phyloP scores from a whole-genome alignment of 2,888 invertebrate genomes.

The Mythimna impura region DNA sequence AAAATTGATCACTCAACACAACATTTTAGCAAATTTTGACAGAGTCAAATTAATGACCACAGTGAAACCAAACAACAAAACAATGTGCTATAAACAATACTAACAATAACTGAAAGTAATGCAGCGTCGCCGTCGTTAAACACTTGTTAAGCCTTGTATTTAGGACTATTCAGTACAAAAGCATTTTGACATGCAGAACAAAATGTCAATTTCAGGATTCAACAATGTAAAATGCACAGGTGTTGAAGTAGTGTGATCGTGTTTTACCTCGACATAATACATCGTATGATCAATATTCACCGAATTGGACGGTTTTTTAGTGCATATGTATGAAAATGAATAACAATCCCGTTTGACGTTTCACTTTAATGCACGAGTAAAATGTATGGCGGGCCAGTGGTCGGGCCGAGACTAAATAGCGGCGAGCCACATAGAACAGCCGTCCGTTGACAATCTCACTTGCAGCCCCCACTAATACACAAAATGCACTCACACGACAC shows the following conservation, averaged over 20 bases:
- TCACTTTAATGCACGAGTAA: constrained; percentile 85
- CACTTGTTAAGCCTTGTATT: constrained; percentile 32
- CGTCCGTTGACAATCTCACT: constrained; percentile 25
- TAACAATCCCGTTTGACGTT: constrained; percentile 87
- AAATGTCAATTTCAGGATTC: constrained; percentile 72
- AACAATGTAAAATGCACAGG: constrained; percentile 60
- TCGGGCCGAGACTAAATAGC: constrained; percentile 71
- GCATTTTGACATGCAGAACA: constrained; percentile 73
- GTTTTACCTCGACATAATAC: constrained; percentile 65
- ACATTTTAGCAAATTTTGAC: constrained; percentile 53
- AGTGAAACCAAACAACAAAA: constrained; percentile 64
- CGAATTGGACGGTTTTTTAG: constrained; percentile 58
- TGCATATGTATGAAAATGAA: constrained; percentile 71
- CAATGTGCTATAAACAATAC: constrained; percentile 51
- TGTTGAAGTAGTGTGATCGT: constrained; percentile 49
- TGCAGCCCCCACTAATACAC: constrained; percentile 46
- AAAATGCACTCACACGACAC: constrained; percentile 75
- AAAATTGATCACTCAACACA: constrained; percentile 21
- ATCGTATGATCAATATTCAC: constrained; percentile 49
- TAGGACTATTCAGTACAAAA: constrained; percentile 62
- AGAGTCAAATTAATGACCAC: constrained; percentile 48
- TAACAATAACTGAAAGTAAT: constrained; percentile 27
- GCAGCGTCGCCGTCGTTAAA: constrained; percentile 24
- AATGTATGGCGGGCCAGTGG: constrained; percentile 88
- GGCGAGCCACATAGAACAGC: constrained; percentile 52